These are phyloP conservation scores for Microdon myrmicae DNA, from an alignment of 2,888 invertebrate species.

Conservation along the genomic window DNA sequence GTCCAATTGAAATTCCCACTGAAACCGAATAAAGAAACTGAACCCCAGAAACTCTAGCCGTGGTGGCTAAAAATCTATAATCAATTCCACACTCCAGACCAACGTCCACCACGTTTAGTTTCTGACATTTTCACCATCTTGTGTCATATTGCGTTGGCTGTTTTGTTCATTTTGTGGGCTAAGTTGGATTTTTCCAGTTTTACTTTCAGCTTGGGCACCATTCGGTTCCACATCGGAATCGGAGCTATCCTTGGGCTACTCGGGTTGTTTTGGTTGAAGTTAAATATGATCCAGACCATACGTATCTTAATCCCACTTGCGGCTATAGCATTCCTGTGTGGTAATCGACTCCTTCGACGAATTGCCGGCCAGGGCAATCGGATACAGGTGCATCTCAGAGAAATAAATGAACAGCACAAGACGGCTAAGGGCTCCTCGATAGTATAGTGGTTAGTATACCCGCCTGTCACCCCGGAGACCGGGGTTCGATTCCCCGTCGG, in stretches of 20 bases:
- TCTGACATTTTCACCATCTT: conserved; percentile 91
- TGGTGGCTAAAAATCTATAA: conserved; percentile 76
- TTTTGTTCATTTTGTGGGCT: conserved; percentile 87
- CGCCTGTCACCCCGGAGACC: too few species aligned
- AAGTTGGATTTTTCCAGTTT: conserved; percentile 87
- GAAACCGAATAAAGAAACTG: conserved; percentile 61
- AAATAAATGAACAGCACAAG: too few species aligned
- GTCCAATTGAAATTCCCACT: conserved; percentile 78
- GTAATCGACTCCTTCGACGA: conserved; percentile 88
- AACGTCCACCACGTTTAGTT: conserved; percentile 86
- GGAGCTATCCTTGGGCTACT: conserved; percentile 91
- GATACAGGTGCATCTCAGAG: too few species aligned
- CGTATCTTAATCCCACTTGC: conserved; percentile 88
- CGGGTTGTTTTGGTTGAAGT: conserved; percentile 88
- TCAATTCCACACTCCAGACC: conserved; percentile 90
- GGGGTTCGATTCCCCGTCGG: too few species aligned
- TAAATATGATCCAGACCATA: conserved; percentile 96
- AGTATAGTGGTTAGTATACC: too few species aligned
- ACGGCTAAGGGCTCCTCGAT: too few species aligned
- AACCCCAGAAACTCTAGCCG: conserved; percentile 66
- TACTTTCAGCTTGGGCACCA: conserved; percentile 79
- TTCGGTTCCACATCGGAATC: conserved; percentile 90
- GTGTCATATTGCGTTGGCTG: conserved; percentile 82
- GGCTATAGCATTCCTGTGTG: conserved; percentile 90
- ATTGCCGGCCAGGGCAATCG: conserved; percentile 69